phyloP scores from a whole-genome alignment of 2,797 vertebrate genomes.

The Dermochelys coriacea region DNA sequence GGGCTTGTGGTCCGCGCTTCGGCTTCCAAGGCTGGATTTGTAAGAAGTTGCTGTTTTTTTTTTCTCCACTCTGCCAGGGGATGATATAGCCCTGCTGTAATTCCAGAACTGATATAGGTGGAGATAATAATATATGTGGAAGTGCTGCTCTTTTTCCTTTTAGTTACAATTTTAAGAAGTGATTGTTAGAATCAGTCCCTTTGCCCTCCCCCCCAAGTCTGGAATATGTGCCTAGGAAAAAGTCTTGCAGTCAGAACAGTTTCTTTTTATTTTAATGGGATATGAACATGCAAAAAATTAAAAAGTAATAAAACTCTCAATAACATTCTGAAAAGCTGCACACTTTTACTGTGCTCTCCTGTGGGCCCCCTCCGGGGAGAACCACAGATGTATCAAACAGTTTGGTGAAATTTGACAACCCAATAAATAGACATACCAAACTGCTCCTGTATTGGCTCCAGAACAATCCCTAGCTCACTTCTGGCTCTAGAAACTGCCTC shows the following conservation, averaged over 20 bases:
- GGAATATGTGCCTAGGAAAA: background rate
- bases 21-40: background rate
- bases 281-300: conserved; percentile 7
- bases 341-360: background rate
- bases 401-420: background rate
- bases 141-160: background rate
- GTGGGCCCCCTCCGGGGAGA: background rate
- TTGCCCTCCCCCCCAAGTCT: background rate
- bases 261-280: conserved; percentile 14
- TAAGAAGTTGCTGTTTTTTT: background rate
- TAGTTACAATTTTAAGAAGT: background rate
- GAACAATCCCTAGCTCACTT: accelerated
- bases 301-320: conserved; percentile 5
- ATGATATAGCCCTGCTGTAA: background rate
- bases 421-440: accelerated
- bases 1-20: background rate
- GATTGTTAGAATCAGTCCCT: background rate
- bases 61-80: background rate
- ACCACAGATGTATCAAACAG: background rate
- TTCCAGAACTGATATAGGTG: background rate
- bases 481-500: background rate
- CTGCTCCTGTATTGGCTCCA: accelerated
- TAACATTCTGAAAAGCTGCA: background rate
- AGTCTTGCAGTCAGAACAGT: background rate
- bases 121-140: background rate